A percentile compares a stretch with the other conserved stretches of the same genome.
Conservation (phyloP, 2,797 vertebrate species). For the Alfaro cultratus region DNA sequence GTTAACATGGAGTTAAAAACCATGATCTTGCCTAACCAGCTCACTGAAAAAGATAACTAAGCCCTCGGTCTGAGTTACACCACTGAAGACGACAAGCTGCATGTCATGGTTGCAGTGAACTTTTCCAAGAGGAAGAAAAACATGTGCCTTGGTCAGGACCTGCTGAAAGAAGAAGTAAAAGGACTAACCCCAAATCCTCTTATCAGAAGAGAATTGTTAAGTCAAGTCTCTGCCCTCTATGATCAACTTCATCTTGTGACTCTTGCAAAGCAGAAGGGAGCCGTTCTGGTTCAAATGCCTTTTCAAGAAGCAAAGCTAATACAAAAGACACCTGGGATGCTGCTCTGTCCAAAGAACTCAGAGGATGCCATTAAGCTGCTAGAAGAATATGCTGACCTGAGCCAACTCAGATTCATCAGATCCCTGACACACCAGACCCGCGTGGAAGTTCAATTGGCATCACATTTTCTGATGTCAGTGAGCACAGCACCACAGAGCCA, state of each 20-base stretch:
- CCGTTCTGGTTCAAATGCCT: neutral
- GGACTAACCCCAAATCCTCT: neutral
- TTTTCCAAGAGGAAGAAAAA: neutral
- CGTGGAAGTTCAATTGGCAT: too few species aligned
- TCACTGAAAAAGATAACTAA: neutral
- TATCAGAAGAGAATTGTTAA: neutral
- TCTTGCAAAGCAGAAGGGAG: neutral
- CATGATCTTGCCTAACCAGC: neutral
- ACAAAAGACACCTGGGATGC: neutral
- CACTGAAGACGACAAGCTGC: neutral
- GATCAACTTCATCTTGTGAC: neutral
- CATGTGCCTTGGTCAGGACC: neutral
- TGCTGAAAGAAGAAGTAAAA: neutral
- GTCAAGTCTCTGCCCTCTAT: neutral
- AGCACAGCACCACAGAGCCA: neutral
- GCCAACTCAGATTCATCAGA: too few species aligned
- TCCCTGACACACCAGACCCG: too few species aligned
- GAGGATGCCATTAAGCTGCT: too few species aligned
- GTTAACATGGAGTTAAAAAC: too few species aligned
- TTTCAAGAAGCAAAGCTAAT: neutral
- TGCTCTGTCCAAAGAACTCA: constrained; percentile 7
- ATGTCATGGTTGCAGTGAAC: neutral
- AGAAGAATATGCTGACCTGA: too few species aligned
- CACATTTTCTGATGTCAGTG: too few species aligned
- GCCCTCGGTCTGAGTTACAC: neutral